Conservation (phyloP, 92 coral and sea anemone species). For the Desmophyllum pertusum region DNA sequence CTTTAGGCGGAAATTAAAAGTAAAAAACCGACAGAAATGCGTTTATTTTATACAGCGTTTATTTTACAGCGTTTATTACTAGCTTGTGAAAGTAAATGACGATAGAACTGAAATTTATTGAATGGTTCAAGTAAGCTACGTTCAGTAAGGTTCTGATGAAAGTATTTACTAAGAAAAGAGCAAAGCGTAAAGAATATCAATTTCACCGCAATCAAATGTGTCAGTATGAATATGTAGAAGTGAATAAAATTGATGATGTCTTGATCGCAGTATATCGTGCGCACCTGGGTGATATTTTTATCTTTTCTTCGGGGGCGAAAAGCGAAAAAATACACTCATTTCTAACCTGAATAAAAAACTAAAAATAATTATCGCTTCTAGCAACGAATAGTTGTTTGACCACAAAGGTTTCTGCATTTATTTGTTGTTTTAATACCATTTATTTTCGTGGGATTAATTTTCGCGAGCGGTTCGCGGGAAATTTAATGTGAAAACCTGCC, state of each 20-base stretch:
- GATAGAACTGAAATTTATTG: neutral
- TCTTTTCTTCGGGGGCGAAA: constrained; percentile 11
- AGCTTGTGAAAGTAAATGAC: neutral
- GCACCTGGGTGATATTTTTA: neutral
- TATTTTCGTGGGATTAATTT: neutral
- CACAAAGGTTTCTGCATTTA: neutral
- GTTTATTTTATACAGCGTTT: neutral
- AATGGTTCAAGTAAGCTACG: neutral
- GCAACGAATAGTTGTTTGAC: neutral
- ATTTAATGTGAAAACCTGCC: neutral
- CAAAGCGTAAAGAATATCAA: neutral
- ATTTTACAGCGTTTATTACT: neutral
- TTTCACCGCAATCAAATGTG: neutral
- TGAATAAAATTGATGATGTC: constrained; percentile 2
- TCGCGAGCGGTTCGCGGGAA: neutral
- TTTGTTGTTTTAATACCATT: neutral
- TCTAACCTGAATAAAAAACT: neutral
- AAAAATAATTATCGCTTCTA: neutral
- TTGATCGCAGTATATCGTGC: neutral
- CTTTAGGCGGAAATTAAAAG: constrained; percentile 2
- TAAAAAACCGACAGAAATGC: neutral
- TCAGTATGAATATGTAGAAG: constrained; percentile 4
- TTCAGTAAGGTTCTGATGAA: neutral
- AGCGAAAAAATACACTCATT: constrained; percentile 14
- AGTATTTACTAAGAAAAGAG: neutral